Evolutionary conservation across 2,888 invertebrate species (phyloP).

Genomic region (Poecilus cupreus): DNA sequence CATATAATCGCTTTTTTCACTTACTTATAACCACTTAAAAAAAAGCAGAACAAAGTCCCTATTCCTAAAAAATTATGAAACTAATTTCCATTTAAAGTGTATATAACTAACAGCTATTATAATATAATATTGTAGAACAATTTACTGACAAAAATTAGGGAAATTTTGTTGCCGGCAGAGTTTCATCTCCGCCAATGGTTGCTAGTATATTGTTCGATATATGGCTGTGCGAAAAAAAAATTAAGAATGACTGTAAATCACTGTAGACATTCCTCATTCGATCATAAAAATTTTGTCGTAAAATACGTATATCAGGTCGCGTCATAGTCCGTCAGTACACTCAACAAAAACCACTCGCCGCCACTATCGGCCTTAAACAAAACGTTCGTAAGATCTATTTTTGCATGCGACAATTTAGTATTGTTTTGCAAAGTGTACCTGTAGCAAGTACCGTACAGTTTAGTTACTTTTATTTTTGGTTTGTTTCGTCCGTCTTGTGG

Average conservation of each 20-base stretch:
- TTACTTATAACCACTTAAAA: too few species aligned
- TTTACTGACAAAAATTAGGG: background rate
- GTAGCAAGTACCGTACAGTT: slow-evolving; percentile 26
- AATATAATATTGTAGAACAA: too few species aligned
- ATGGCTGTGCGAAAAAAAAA: slow-evolving; percentile 31
- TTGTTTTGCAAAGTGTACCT: slow-evolving; percentile 14
- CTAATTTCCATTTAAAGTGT: too few species aligned
- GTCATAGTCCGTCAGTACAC: slow-evolving; percentile 28
- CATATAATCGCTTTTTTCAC: too few species aligned
- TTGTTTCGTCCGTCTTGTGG: slow-evolving; percentile 26
- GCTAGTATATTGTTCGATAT: background rate
- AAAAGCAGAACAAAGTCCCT: too few species aligned
- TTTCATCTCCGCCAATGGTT: slow-evolving; percentile 26
- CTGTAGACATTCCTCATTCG: slow-evolving; percentile 46
- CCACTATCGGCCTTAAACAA: background rate
- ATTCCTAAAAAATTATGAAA: too few species aligned
- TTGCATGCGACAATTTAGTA: slow-evolving; percentile 14
- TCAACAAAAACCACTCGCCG: slow-evolving; percentile 1
- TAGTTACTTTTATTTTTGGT: slow-evolving; percentile 1
- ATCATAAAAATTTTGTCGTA: slow-evolving; percentile 58
- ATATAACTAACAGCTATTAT: too few species aligned
- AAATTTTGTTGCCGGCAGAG: too few species aligned
- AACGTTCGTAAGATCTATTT: slow-evolving; percentile 5
- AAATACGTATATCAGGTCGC: slow-evolving; percentile 54
- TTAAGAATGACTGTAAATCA: slow-evolving; percentile 52